Conservation (phyloP, 2,113 vertebrate species). For the Archilochus colubris region DNA sequence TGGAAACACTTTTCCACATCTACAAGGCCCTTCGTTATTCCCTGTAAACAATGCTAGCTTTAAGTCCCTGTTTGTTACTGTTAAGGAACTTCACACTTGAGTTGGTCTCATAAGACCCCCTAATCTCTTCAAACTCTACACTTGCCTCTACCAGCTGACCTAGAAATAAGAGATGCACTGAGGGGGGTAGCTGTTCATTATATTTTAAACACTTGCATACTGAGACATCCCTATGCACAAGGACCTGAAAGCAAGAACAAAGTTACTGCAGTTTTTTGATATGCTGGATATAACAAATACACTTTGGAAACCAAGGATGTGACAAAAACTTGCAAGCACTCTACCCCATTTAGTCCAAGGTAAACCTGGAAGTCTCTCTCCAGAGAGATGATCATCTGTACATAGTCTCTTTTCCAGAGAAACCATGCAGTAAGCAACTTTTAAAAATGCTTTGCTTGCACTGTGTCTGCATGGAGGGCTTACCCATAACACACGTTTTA, state of each 20-base stretch:
- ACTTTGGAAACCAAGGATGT: not conserved
- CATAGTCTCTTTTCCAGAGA: not conserved
- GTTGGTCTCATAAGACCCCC: not conserved
- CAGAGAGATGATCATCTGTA: not conserved
- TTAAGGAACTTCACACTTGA: slow-evolving; percentile 46
- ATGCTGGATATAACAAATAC: not conserved
- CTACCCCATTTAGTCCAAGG: not conserved
- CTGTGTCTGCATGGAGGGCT: not conserved
- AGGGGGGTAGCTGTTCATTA: slow-evolving; percentile 9
- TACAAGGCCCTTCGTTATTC: not conserved
- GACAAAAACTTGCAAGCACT: not conserved
- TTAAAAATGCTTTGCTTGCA: slow-evolving; percentile 53
- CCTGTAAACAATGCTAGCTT: slow-evolving; percentile 13
- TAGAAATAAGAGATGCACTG: slow-evolving; percentile 29
- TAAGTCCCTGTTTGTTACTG: slow-evolving; percentile 38
- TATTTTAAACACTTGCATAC: not conserved
- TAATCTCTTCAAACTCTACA: slow-evolving; percentile 32
- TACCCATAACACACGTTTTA: not conserved
- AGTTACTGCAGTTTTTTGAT: not conserved
- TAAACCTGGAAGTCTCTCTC: slow-evolving; percentile 1
- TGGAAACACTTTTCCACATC: slow-evolving; percentile 11
- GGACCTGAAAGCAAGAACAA: not conserved
- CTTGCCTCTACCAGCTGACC: slow-evolving; percentile 19
- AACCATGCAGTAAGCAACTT: slow-evolving; percentile 30
- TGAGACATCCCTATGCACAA: not conserved